These are phyloP conservation scores for Arothron firmamentum DNA, from an alignment of 2,113 vertebrate genomes.

Conservation along the genomic window DNA sequence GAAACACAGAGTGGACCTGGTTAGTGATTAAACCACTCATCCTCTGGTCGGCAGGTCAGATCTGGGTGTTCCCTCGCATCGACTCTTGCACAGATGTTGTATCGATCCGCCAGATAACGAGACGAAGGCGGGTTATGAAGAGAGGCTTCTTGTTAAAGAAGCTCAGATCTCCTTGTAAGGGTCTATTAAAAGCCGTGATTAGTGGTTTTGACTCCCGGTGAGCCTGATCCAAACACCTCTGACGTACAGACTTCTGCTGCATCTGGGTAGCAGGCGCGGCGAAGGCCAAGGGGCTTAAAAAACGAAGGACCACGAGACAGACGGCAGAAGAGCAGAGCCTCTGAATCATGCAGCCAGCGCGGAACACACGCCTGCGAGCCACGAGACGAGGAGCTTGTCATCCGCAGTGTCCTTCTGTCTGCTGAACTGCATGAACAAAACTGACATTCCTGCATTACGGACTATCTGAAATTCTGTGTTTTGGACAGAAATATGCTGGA, in stretches of 20 bases:
- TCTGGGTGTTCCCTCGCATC: neutral
- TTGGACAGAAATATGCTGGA: constrained; percentile 29
- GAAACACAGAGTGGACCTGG: constrained; percentile 23
- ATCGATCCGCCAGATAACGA: constrained; percentile 7
- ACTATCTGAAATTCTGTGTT: constrained; percentile 11
- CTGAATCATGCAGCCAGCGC: constrained; percentile 36
- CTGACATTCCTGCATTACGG: constrained; percentile 27
- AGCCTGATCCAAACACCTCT: constrained; percentile 1
- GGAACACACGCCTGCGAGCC: constrained; percentile 29
- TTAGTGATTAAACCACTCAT: constrained; percentile 29
- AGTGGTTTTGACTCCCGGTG: neutral
- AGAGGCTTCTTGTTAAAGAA: constrained; percentile 1
- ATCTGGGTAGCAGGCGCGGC: neutral
- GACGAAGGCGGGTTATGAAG: neutral
- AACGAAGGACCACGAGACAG: constrained; percentile 31
- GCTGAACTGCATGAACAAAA: constrained; percentile 17
- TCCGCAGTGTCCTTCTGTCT: constrained; percentile 14
- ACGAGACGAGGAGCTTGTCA: constrained; percentile 34
- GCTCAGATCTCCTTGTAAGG: neutral
- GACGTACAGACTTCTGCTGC: constrained; percentile 20
- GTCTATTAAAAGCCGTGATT: constrained; percentile 1
- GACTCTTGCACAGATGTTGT: constrained; percentile 8
- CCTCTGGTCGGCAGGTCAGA: neutral
- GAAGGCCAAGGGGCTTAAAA: constrained; percentile 2
- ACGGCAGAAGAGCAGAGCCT: constrained; percentile 19